These are phyloP conservation scores for Euplexia lucipara DNA, from an alignment of 2,888 invertebrate species.

Conservation along the genomic window DNA sequence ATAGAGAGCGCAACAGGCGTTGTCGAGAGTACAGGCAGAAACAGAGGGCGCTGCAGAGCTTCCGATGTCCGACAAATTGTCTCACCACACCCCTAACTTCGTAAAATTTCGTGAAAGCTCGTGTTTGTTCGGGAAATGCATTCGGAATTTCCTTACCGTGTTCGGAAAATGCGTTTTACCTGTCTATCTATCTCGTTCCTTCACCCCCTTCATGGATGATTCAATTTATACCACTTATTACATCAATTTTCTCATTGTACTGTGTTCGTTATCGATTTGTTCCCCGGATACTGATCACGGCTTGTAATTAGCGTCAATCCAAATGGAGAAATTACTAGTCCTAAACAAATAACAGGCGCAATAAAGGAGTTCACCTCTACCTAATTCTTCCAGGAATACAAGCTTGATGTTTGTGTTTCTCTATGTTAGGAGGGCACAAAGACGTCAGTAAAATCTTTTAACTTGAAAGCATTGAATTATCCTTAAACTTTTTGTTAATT, in stretches of 20 bases:
- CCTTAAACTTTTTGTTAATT: too few species aligned
- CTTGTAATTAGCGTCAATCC: background rate
- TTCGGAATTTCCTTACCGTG: background rate
- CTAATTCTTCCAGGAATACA: too few species aligned
- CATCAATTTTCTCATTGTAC: conserved; percentile 1
- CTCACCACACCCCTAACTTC: background rate
- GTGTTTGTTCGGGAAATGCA: conserved; percentile 21
- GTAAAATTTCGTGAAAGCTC: background rate
- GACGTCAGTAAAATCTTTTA: too few species aligned
- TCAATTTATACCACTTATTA: background rate
- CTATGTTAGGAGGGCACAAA: too few species aligned
- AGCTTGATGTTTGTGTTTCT: too few species aligned
- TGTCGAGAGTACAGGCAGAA: background rate
- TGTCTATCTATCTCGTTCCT: background rate
- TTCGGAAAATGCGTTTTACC: conserved; percentile 5
- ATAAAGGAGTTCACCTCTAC: too few species aligned
- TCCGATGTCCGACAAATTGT: conserved; percentile 6
- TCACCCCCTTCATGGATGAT: background rate
- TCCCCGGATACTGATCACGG: conserved; percentile 4
- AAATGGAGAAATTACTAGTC: background rate
- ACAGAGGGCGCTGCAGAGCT: conserved; percentile 2
- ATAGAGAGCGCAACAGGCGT: conserved; percentile 34
- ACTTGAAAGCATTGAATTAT: too few species aligned
- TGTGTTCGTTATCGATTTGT: background rate
- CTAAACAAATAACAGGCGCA: background rate